Evolutionary conservation across 2,888 invertebrate genomes (phyloP).

Genomic region (Neoascia interrupta): DNA sequence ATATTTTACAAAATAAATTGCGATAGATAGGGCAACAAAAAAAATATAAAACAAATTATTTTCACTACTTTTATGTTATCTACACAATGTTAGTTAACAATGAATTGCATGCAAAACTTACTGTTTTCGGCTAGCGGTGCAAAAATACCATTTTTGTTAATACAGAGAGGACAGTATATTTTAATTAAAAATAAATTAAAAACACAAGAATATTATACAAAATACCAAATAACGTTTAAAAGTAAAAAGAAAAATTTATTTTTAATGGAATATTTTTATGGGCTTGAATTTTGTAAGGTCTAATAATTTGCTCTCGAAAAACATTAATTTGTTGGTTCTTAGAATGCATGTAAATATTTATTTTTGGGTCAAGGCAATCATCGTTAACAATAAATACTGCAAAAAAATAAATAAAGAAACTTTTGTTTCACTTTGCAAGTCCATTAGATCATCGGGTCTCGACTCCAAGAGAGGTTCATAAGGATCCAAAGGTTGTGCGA

Average conservation of each 20-base stretch:
- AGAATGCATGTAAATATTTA: conserved; percentile 1
- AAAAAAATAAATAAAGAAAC: too few relatives aligned
- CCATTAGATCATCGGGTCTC: too few relatives aligned
- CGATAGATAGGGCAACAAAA: conserved; percentile 50
- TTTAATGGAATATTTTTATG: too few relatives aligned
- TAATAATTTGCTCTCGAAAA: background rate
- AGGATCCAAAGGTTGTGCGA: too few relatives aligned
- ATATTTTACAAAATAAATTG: background rate
- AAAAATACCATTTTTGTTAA: conserved; percentile 65
- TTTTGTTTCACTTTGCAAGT: too few relatives aligned
- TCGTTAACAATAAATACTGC: too few relatives aligned
- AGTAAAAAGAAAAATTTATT: too few relatives aligned
- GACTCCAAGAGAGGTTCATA: too few relatives aligned
- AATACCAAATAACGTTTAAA: too few relatives aligned
- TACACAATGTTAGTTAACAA: conserved; percentile 38
- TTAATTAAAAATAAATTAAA: conserved; percentile 44
- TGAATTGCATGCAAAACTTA: conserved; percentile 71
- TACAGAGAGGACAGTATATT: conserved; percentile 48
- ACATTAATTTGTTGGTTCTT: background rate
- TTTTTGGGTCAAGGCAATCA: conserved; percentile 1
- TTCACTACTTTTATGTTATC: background rate
- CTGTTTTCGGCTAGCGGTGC: conserved; percentile 72
- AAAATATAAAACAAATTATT: conserved; percentile 1
- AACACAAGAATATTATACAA: conserved; percentile 46
- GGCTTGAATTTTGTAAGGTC: background rate